A percentile compares a stretch with the other conserved stretches of the same genome.
These are phyloP conservation scores for Melieria picta DNA, from an alignment of 2,888 invertebrate genomes.

Conservation along the genomic window DNA sequence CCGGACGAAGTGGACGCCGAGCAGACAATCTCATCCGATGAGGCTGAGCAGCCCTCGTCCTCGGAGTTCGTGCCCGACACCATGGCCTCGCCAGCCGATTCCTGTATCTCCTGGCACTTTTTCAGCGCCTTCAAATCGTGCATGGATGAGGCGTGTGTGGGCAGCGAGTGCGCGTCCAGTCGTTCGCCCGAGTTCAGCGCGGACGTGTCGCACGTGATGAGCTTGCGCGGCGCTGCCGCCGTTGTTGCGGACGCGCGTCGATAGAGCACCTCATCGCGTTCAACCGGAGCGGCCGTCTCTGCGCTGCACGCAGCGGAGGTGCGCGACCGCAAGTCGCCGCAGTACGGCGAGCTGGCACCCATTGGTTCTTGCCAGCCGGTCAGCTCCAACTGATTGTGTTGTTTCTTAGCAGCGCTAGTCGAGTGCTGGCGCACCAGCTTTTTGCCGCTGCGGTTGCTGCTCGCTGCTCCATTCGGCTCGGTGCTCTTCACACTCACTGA, in stretches of 20 bases:
- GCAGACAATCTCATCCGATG: constrained; percentile 66
- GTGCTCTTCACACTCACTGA: constrained; percentile 63
- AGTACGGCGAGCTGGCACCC: constrained; percentile 50
- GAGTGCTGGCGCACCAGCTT: constrained; percentile 47
- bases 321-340: constrained; percentile 47
- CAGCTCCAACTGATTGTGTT: constrained; percentile 46
- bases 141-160: constrained; percentile 56
- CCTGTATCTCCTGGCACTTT: constrained; percentile 69
- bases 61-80: constrained; percentile 74
- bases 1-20: constrained; percentile 65
- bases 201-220: constrained; percentile 62
- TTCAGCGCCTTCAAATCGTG: constrained; percentile 60
- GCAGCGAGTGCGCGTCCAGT: constrained; percentile 53
- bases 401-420: constrained; percentile 40
- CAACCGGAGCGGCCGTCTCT: not conserved
- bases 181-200: constrained; percentile 55
- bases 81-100: constrained; percentile 74
- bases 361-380: constrained; percentile 48
- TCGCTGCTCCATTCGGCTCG: constrained; percentile 35
- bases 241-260: constrained; percentile 23
- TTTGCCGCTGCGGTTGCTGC: constrained; percentile 27
- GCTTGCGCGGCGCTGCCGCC: constrained; percentile 45
- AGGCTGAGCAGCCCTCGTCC: constrained; percentile 69
- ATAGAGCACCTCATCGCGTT: constrained; percentile 25
- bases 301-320: constrained; percentile 48